Conservation (phyloP, 2,113 vertebrate genomes). For the Menura novaehollandiae region DNA sequence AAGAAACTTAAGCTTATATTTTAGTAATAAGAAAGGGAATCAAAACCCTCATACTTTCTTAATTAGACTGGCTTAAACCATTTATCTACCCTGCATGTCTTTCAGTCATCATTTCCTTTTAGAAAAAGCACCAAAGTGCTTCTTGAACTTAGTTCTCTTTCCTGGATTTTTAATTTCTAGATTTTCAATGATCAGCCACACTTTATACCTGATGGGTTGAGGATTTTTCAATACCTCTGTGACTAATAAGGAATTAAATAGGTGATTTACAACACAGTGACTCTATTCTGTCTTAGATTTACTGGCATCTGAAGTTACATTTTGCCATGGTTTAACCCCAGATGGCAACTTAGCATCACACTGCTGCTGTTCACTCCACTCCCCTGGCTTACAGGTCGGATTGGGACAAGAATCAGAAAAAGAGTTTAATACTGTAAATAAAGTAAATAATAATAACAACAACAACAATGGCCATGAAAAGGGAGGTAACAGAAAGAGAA, state of each 20-base stretch:
- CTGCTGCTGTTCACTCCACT: background rate
- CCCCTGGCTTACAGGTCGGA: background rate
- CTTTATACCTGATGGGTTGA: background rate
- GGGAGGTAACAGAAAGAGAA: background rate
- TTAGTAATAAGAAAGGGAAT: background rate
- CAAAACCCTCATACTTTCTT: background rate
- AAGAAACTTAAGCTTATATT: background rate
- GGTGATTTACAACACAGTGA: background rate
- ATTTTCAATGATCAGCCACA: background rate
- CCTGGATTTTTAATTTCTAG: background rate
- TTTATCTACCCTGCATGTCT: background rate
- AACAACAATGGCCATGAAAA: background rate
- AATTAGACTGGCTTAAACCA: background rate
- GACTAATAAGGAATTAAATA: background rate
- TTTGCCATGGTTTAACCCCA: background rate
- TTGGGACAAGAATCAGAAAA: background rate
- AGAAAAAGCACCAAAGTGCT: background rate
- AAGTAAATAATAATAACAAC: background rate
- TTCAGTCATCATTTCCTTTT: background rate
- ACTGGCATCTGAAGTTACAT: background rate
- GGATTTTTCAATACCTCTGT: background rate
- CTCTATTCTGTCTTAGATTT: background rate
- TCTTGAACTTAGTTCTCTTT: background rate
- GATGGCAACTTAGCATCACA: accelerated
- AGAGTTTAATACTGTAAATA: background rate